Conservation (phyloP, 2,888 invertebrate species). For the Ceratothoa steindachneri region DNA sequence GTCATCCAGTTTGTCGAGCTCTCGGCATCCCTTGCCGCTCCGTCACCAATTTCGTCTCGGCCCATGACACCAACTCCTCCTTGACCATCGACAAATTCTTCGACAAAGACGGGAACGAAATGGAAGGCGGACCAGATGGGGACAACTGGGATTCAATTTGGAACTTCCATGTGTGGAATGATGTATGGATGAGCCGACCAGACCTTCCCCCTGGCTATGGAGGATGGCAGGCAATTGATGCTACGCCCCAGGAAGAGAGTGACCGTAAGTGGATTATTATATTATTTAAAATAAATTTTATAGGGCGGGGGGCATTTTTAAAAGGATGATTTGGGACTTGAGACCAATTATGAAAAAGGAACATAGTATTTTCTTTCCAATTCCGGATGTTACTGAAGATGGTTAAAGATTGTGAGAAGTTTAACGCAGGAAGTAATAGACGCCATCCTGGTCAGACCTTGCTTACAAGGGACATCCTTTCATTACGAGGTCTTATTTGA, state of each 20-base stretch:
- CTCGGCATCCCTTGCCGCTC: slow-evolving; percentile 73
- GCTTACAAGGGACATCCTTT: no score
- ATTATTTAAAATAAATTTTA: background rate
- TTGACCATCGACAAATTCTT: slow-evolving; percentile 74
- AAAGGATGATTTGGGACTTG: no score
- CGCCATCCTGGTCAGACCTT: no score
- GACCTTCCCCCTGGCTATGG: slow-evolving; percentile 69
- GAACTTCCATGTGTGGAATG: slow-evolving; percentile 80
- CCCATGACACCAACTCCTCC: slow-evolving; percentile 71
- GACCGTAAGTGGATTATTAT: slow-evolving; percentile 54
- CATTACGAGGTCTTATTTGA: no score
- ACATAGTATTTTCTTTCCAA: no score
- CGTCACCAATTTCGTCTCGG: slow-evolving; percentile 73
- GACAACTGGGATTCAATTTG: slow-evolving; percentile 70
- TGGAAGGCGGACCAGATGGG: slow-evolving; percentile 65
- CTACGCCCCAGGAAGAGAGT: slow-evolving; percentile 74
- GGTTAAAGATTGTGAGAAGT: background rate
- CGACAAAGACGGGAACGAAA: slow-evolving; percentile 64
- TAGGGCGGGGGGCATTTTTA: no score
- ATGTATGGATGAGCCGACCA: slow-evolving; percentile 72
- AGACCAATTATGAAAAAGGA: no score
- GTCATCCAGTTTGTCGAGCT: slow-evolving; percentile 67
- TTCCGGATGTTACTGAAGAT: background rate
- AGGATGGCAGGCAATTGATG: slow-evolving; percentile 78
- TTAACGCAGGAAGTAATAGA: no score